phyloP scores from a whole-genome alignment of 2,888 invertebrate genomes.

The Rhaphigaster nebulosa region DNA sequence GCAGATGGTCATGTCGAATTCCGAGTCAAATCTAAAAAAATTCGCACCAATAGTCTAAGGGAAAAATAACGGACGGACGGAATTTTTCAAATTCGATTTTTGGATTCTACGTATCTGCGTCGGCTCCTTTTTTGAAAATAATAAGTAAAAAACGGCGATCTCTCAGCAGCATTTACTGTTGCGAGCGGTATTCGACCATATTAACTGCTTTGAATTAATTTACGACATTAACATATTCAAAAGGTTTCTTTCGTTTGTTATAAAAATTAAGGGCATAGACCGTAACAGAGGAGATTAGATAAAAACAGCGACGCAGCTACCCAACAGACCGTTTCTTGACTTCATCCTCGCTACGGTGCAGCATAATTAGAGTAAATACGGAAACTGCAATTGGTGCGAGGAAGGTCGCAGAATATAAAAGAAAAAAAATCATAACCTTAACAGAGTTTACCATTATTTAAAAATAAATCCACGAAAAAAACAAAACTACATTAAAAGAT shows the following conservation, averaged over 20 bases:
- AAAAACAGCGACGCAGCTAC: background rate
- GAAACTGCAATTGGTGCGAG: constrained; percentile 11
- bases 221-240: background rate
- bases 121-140: too few species aligned
- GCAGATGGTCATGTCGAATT: too few species aligned
- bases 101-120: too few species aligned
- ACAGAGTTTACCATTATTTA: too few species aligned
- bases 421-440: background rate
- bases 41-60: too few species aligned
- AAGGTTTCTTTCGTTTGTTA: background rate
- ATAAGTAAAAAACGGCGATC: too few species aligned
- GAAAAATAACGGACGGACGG: too few species aligned
- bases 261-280: background rate
- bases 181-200: background rate
- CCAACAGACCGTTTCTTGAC: background rate
- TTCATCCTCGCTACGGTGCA: background rate
- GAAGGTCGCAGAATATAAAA: background rate
- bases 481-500: too few species aligned
- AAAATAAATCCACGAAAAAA: too few species aligned
- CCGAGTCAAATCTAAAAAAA: too few species aligned
- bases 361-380: constrained; percentile 13
- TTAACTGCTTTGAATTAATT: background rate
- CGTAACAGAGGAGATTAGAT: background rate
- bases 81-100: too few species aligned
- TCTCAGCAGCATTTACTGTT: background rate